Evolutionary conservation across 2,113 vertebrate species (phyloP), one percentile per base, ranked within the genome.

Genomic region (Vimba vimba): DNA sequence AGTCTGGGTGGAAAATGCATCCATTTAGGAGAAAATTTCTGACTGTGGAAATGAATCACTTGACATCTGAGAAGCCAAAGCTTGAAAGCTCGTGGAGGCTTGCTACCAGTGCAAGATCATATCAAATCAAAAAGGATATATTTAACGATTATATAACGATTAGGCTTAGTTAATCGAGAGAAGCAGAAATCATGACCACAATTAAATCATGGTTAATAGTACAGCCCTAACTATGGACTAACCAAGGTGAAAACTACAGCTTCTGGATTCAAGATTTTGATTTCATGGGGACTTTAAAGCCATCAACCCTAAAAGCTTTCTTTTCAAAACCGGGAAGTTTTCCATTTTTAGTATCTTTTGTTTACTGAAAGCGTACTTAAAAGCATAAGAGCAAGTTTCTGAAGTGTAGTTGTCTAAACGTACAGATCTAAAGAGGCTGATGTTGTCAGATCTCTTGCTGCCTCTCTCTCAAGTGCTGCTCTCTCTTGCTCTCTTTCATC

Each of bases 371-470:
- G 19, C 76, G 13, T n/a, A 79, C 10, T 39, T 13, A 8, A 79
- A 39, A 19, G 55, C 0, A 1, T 6, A 64, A 64, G 21, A 45
- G 6, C 33, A 11, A 21, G 3, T 11, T 11, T n/a, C 55, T 57
- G 19, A 43, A 5, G 21, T 47, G 79, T 30, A 1, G 39, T 62
- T 86, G 4, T 7, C 5, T 23, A 17, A 15, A 83, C 86, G 6
- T 78, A 79, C 88, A n/a, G 64, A 92, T 93, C 93, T n/a, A 86
- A n/a, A 23, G 79, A 83, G 12, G 87, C 7, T 59, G 91, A 90
- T 52, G 7, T 87, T 1, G 90, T 91, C 64, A 82, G 33, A 17
- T 92, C 91, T 64, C 81, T 83, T 0, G 71, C 66, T 86, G 43
- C 59, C 62, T 91, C 90, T 68, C 64, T 27, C 80, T 87, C 88